phyloP scores from a whole-genome alignment of 53 echinoderm and acorn worm species.

The Echinometra lucunter region DNA sequence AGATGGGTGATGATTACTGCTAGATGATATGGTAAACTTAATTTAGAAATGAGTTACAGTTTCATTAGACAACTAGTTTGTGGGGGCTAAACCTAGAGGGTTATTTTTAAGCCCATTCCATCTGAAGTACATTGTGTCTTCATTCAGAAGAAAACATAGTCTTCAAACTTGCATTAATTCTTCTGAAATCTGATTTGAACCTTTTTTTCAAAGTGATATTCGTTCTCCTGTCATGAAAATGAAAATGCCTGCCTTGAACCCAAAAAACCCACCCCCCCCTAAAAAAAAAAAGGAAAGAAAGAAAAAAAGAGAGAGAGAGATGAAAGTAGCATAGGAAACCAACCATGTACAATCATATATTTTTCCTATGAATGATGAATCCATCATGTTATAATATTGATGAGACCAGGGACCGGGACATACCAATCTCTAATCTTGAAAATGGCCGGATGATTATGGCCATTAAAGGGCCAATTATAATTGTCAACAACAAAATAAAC shows the following conservation, averaged over 20 bases:
- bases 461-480: neutral
- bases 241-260: too few relatives aligned
- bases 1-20: constrained; percentile 4
- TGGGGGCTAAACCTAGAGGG: neutral
- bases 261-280: too few relatives aligned
- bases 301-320: too few relatives aligned
- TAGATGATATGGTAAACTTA: neutral
- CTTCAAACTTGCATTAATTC: too few relatives aligned
- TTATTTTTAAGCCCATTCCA: too few relatives aligned
- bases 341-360: neutral
- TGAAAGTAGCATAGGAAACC: neutral
- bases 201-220: too few relatives aligned
- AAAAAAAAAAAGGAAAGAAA: too few relatives aligned
- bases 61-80: neutral
- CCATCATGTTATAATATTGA: neutral
- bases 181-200: too few relatives aligned
- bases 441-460: neutral
- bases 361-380: neutral
- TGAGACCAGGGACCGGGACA: neutral
- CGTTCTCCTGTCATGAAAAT: too few relatives aligned
- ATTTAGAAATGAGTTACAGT: neutral
- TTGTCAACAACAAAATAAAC: neutral
- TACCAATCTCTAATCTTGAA: neutral
- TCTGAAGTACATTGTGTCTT: too few relatives aligned
- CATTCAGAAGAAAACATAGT: too few relatives aligned